phyloP scores from a whole-genome alignment of 2,113 vertebrate genomes.

The Epinephelus cyanopodus region DNA sequence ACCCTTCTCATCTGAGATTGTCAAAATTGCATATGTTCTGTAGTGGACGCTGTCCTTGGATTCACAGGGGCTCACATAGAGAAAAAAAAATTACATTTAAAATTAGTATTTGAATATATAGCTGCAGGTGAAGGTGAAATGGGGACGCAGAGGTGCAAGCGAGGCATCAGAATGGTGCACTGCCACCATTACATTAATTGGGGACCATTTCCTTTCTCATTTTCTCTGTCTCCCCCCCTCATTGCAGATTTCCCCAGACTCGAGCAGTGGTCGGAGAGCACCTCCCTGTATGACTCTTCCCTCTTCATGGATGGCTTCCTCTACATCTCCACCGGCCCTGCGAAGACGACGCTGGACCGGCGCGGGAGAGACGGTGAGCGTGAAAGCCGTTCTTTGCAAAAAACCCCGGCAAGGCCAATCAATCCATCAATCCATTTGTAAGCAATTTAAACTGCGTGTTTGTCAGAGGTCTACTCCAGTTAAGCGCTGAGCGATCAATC shows the following conservation, averaged over 20 bases:
- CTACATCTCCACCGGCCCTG: constrained; percentile 86
- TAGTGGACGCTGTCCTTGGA: background rate
- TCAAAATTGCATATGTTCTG: background rate
- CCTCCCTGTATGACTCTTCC: constrained; percentile 79
- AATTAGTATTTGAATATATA: background rate
- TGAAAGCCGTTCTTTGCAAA: constrained; percentile 16
- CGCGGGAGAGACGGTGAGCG: constrained; percentile 91
- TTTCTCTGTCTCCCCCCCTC: background rate
- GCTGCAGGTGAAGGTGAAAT: background rate
- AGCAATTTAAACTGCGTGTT: constrained; percentile 59
- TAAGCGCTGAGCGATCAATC: constrained; percentile 75
- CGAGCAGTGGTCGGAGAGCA: constrained; percentile 84
- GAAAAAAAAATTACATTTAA: background rate
- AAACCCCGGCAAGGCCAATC: constrained; percentile 7
- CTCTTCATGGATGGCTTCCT: constrained; percentile 94
- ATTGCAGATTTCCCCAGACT: constrained; percentile 89
- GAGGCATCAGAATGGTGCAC: background rate
- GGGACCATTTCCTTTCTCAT: constrained; percentile 28
- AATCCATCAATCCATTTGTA: constrained; percentile 62
- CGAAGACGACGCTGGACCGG: constrained; percentile 87
- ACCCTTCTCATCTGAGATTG: background rate
- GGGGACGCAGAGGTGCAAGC: background rate
- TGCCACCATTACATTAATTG: background rate
- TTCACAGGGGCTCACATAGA: background rate
- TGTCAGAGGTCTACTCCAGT: constrained; percentile 68